These are phyloP conservation scores for Hystrix brachyura DNA, from an alignment of 2,113 vertebrate species.

Conservation along the genomic window DNA sequence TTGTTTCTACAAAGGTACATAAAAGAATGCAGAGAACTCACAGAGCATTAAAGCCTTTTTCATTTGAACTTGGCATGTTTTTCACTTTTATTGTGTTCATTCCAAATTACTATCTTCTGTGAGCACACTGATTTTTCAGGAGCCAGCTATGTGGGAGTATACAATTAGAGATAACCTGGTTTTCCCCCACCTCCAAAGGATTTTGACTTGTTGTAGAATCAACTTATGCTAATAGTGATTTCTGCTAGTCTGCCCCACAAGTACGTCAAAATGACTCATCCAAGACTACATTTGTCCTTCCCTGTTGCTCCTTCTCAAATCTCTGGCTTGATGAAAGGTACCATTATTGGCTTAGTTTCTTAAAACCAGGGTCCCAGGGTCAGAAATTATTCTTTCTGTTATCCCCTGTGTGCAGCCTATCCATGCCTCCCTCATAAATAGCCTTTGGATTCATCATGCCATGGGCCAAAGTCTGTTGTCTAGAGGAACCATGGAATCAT, in stretches of 20 bases:
- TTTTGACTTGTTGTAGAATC: conserved; percentile 30
- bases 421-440: neutral
- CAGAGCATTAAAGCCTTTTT: neutral
- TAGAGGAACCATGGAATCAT: neutral
- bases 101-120: neutral
- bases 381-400: neutral
- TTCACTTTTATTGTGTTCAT: neutral
- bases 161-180: neutral
- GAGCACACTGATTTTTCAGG: neutral
- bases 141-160: neutral
- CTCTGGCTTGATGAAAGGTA: neutral
- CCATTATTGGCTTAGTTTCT: neutral
- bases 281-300: neutral
- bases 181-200: neutral
- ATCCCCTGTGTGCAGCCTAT: neutral
- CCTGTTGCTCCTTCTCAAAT: neutral
- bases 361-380: neutral
- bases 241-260: neutral
- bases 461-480: neutral
- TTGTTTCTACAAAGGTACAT: neutral
- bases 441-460: neutral
- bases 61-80: neutral
- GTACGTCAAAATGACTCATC: neutral
- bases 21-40: neutral
- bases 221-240: neutral